These are phyloP conservation scores for Xiphorhynchus erythropygius DNA, from an alignment of 2,797 vertebrate genomes.

Conservation along the genomic window DNA sequence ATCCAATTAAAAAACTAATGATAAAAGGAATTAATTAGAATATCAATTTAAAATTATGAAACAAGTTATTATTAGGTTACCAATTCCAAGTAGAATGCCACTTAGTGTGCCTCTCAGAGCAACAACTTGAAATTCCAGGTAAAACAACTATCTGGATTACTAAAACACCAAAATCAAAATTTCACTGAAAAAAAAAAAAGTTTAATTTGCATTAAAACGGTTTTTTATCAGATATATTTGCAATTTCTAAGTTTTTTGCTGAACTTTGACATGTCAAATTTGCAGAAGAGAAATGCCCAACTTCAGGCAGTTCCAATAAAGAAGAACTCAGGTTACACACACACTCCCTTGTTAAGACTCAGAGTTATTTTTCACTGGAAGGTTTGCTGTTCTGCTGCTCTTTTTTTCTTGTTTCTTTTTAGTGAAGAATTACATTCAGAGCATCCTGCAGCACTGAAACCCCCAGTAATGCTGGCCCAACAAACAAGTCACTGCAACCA, in stretches of 20 bases:
- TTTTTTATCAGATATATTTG: background rate
- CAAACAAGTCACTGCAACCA: background rate
- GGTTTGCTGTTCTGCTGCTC: background rate
- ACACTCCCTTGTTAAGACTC: background rate
- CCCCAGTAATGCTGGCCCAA: background rate
- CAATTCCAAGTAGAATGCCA: background rate
- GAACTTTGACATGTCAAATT: background rate
- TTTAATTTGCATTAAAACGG: background rate
- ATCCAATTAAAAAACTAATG: background rate
- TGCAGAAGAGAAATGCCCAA: background rate
- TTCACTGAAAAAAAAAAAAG: background rate
- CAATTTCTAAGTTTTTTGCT: background rate
- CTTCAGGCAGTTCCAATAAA: background rate
- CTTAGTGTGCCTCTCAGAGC: rapidly evolving
- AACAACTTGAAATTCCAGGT: background rate
- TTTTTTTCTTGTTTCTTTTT: background rate
- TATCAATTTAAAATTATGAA: background rate
- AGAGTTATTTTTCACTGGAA: background rate
- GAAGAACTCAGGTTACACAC: background rate
- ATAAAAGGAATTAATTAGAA: background rate
- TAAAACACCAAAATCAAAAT: background rate
- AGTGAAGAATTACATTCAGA: background rate
- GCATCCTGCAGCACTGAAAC: background rate
- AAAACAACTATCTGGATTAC: background rate
- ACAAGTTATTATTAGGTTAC: background rate